Conservation (phyloP, 2,113 vertebrate species). For the Ancistrus triradiatus region DNA sequence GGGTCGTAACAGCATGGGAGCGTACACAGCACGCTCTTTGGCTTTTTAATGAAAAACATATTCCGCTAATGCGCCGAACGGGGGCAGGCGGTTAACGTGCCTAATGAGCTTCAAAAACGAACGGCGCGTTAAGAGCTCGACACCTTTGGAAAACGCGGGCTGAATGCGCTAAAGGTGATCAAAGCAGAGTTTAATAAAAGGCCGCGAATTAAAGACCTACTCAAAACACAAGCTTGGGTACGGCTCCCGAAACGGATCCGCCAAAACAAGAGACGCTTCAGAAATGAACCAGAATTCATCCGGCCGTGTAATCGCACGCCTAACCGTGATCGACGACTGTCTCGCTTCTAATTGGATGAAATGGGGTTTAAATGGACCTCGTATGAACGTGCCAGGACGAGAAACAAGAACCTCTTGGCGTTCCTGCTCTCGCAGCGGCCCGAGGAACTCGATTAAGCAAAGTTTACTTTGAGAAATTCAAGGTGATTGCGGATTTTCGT, state of each 20-base stretch:
- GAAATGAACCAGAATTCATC: too few species aligned
- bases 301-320: background rate
- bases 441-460: slow-evolving; percentile 81
- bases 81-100: slow-evolving; percentile 2
- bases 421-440: slow-evolving; percentile 3
- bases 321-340: slow-evolving; percentile 12
- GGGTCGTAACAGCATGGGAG: slow-evolving; percentile 1
- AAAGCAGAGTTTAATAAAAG: background rate
- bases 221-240: background rate
- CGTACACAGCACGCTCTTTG: slow-evolving; percentile 2
- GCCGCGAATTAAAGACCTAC: background rate
- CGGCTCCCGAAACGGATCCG: background rate
- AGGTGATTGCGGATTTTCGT: slow-evolving; percentile 85
- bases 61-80: slow-evolving; percentile 27
- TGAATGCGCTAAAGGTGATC: too few species aligned
- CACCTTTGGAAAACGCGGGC: background rate
- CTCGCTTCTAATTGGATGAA: slow-evolving; percentile 24
- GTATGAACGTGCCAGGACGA: slow-evolving; percentile 15
- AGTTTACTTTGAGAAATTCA: slow-evolving; percentile 82
- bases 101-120: slow-evolving; percentile 13
- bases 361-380: slow-evolving; percentile 12
- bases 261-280: too few species aligned
- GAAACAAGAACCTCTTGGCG: slow-evolving; percentile 18
- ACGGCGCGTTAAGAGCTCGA: background rate
- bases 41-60: slow-evolving; percentile 36